These are phyloP conservation scores for Perdita meconis DNA, from an alignment of 2,888 invertebrate genomes.

Conservation along the genomic window DNA sequence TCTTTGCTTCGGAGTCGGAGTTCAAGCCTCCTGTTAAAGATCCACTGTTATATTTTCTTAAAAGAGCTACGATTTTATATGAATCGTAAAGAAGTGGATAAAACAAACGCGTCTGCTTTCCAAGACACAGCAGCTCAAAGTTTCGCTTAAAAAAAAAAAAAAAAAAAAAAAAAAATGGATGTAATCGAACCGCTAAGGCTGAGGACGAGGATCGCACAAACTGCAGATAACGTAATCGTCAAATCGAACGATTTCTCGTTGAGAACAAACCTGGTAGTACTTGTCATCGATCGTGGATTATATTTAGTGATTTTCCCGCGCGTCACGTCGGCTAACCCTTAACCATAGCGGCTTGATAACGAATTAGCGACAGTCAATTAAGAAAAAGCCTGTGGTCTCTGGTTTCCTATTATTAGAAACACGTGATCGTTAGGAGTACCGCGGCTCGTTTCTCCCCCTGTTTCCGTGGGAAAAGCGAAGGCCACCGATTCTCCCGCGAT, in stretches of 20 bases:
- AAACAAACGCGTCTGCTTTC: too few species aligned
- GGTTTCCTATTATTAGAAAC: slow-evolving; percentile 31
- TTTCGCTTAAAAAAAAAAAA: too few species aligned
- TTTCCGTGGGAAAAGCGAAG: not conserved
- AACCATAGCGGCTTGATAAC: slow-evolving; percentile 21
- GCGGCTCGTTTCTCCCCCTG: not conserved
- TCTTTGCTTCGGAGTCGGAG: too few species aligned
- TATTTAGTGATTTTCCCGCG: slow-evolving; percentile 24
- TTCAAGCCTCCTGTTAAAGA: too few species aligned
- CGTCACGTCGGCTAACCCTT: slow-evolving; percentile 1
- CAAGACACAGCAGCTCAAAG: too few species aligned
- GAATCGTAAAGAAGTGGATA: too few species aligned
- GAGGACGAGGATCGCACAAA: too few species aligned
- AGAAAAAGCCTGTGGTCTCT: slow-evolving; percentile 20
- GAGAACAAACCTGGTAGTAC: not conserved
- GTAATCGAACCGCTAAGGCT: too few species aligned
- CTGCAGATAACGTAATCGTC: not conserved
- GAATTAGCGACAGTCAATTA: slow-evolving; percentile 31
- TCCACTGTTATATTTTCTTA: too few species aligned
- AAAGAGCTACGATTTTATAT: too few species aligned
- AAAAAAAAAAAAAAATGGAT: too few species aligned
- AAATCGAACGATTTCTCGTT: not conserved
- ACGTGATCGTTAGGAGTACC: slow-evolving; percentile 27
- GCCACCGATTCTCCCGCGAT: not conserved
- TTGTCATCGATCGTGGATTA: not conserved